A percentile compares a stretch with the other conserved stretches of the same genome.
Evolutionary conservation across 2,888 invertebrate species (phyloP).

Genomic region (Amorpha juglandis): DNA sequence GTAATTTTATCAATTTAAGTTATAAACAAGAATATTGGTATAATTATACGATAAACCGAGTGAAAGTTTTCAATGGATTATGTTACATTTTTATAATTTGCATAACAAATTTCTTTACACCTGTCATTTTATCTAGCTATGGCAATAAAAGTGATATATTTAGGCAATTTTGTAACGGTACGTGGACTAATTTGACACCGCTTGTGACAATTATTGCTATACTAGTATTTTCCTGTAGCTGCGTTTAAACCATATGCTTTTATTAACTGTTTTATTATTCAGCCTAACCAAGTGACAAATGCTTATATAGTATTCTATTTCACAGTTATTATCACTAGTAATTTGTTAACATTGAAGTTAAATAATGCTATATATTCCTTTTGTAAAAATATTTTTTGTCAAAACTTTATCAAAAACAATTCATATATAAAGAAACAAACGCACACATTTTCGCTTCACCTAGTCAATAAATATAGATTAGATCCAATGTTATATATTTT

Average conservation of each 20-base stretch:
- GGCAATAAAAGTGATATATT: constrained; percentile 22
- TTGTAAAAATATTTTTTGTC: background rate
- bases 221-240: background rate
- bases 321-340: no score
- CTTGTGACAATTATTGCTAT: constrained; percentile 11
- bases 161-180: constrained; percentile 17
- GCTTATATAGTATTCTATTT: no score
- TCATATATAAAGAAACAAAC: background rate
- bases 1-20: background rate
- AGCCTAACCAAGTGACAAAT: no score
- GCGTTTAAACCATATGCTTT: background rate
- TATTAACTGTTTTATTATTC: background rate
- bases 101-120: constrained; percentile 23
- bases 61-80: constrained; percentile 9
- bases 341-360: no score
- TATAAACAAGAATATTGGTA: constrained; percentile 10
- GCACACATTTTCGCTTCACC: background rate
- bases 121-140: constrained; percentile 17
- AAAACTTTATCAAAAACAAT: background rate
- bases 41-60: constrained; percentile 13
- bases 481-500: constrained; percentile 24
- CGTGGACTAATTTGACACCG: constrained; percentile 16
- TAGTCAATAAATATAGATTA: constrained; percentile 5
- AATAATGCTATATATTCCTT: no score
- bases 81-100: constrained; percentile 19